Evolutionary conservation across 2,797 vertebrate genomes (phyloP).

Genomic region (Danionella dracula): DNA sequence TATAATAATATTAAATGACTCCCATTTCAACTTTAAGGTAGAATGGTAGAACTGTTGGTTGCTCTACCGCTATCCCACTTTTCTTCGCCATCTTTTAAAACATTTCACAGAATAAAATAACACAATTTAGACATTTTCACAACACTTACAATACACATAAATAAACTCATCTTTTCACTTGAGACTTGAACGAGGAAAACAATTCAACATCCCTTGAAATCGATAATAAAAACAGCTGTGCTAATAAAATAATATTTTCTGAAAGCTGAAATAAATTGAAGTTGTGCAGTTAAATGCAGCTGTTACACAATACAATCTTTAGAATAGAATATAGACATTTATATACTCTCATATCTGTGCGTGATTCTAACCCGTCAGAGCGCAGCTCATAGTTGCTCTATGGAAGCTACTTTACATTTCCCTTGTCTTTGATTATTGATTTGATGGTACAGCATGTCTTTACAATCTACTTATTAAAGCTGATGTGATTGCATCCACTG

Average conservation of each 20-base stretch:
- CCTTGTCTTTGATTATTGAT: background rate
- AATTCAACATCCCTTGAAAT: conserved; percentile 2
- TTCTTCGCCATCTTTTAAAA: background rate
- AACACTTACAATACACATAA: background rate
- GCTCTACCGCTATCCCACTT: background rate
- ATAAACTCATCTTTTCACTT: conserved; percentile 1
- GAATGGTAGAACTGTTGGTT: background rate
- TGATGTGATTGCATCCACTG: background rate
- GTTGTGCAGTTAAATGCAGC: conserved; percentile 5
- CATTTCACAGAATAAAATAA: background rate
- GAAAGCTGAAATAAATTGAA: conserved; percentile 29
- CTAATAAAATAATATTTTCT: conserved; percentile 15
- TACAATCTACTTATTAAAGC: background rate
- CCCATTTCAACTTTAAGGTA: conserved; percentile 9
- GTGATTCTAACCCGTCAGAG: conserved; percentile 7
- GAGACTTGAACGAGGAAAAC: background rate
- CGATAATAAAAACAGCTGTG: conserved; percentile 23
- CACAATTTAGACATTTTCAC: conserved; percentile 15
- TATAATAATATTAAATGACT: background rate
- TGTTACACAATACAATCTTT: conserved; percentile 16
- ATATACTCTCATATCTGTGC: conserved; percentile 20
- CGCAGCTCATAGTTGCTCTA: background rate
- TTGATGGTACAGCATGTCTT: background rate
- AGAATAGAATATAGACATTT: conserved; percentile 6
- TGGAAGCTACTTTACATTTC: background rate